Evolutionary conservation across 2,888 invertebrate species (phyloP).

Genomic region (Apoda limacodes): DNA sequence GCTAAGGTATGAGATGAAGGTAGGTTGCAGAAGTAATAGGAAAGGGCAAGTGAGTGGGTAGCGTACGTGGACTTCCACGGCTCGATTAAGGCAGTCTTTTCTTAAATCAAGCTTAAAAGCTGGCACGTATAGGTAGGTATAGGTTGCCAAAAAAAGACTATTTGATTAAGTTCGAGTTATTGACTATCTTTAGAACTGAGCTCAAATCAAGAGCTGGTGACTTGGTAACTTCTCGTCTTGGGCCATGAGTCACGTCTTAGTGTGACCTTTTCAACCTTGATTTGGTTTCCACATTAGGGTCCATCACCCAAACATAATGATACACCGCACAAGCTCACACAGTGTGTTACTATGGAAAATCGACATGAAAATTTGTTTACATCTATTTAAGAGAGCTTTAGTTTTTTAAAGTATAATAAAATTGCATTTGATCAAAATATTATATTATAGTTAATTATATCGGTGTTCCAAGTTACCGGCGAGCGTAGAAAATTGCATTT

Average conservation of each 20-base stretch:
- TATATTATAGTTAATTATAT: too few relatives aligned
- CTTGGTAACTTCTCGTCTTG: conserved; percentile 43
- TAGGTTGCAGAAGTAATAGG: conserved; percentile 39
- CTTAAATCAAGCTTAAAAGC: conserved; percentile 52
- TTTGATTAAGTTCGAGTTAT: conserved; percentile 35
- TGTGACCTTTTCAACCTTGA: conserved; percentile 83
- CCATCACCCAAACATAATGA: conserved; percentile 68
- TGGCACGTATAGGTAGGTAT: conserved; percentile 40
- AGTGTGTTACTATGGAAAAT: conserved; percentile 45
- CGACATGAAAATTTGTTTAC: too few relatives aligned
- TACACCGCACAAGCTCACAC: conserved; percentile 45
- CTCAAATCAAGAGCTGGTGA: conserved; percentile 38
- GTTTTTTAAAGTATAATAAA: too few relatives aligned
- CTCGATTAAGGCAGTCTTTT: conserved; percentile 52
- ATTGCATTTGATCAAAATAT: too few relatives aligned
- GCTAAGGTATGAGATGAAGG: conserved; percentile 44
- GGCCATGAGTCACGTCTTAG: conserved; percentile 77
- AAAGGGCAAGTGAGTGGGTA: conserved; percentile 40
- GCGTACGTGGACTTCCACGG: conserved; percentile 66
- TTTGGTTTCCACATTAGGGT: conserved; percentile 85
- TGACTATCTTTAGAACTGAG: conserved; percentile 36
- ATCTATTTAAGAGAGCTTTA: too few relatives aligned
- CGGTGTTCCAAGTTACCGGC: conserved; percentile 59
- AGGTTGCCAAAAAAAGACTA: conserved; percentile 41
- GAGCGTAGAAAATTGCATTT: conserved; percentile 48